These are phyloP conservation scores for Linepithema humile DNA, from an alignment of 1,140 invertebrate species.

Conservation along the genomic window DNA sequence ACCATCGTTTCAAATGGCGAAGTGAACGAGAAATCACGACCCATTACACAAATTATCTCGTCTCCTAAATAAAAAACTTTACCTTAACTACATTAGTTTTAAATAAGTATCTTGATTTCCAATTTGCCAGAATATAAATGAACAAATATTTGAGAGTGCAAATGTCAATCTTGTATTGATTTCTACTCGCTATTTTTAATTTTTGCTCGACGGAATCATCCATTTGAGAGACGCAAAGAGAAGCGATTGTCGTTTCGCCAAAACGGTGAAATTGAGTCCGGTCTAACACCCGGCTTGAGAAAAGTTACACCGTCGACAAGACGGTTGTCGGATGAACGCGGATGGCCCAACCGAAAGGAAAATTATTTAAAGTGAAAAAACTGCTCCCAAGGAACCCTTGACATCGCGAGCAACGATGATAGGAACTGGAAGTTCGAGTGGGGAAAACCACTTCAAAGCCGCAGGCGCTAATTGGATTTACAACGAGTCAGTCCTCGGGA, in stretches of 20 bases:
- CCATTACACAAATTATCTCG: conserved; percentile 24
- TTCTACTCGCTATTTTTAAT: not conserved
- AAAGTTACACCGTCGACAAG: conserved; percentile 38
- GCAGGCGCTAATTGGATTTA: conserved; percentile 74
- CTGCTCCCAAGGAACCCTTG: conserved; percentile 69
- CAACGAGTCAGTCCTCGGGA: conserved; percentile 70
- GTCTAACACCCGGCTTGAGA: conserved; percentile 16
- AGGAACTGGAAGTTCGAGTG: conserved; percentile 68
- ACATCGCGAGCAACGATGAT: conserved; percentile 63
- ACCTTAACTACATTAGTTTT: not conserved
- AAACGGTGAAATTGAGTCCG: not conserved
- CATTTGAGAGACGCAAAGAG: no score
- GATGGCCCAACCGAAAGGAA: conserved; percentile 62
- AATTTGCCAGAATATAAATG: not conserved
- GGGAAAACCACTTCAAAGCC: conserved; percentile 73
- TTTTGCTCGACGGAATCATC: not conserved
- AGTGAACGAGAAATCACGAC: not conserved
- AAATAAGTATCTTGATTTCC: not conserved
- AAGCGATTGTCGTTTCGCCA: not conserved
- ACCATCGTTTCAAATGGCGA: conserved; percentile 17
- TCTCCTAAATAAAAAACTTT: conserved; percentile 11
- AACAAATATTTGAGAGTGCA: not conserved
- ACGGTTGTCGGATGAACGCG: conserved; percentile 52
- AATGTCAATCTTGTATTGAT: not conserved
- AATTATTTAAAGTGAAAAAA: conserved; percentile 67